Conservation (phyloP, 2,113 vertebrate species). For the Catharus bicknelli region DNA sequence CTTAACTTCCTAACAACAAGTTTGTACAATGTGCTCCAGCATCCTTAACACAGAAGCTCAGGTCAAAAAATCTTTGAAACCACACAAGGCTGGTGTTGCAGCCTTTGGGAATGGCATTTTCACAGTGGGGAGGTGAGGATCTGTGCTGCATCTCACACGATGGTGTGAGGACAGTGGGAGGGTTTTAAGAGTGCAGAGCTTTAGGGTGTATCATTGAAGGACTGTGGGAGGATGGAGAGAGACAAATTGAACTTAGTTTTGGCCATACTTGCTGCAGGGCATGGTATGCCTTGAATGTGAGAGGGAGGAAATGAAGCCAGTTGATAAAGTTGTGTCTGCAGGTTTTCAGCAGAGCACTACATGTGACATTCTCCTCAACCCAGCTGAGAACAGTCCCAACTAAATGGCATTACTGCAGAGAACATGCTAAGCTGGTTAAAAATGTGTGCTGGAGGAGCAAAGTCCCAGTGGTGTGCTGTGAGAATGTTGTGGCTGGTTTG, state of each 20-base stretch:
- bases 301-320: accelerated
- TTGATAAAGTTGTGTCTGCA: not conserved
- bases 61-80: not conserved
- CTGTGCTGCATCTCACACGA: not conserved
- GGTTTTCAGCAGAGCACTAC: not conserved
- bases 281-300: not conserved
- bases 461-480: not conserved
- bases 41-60: not conserved
- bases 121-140: not conserved
- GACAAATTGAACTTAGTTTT: accelerated
- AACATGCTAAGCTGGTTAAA: not conserved
- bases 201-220: not conserved
- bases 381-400: not conserved
- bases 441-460: not conserved
- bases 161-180: not conserved
- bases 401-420: not conserved
- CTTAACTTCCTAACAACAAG: not conserved
- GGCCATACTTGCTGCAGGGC: not conserved
- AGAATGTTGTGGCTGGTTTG: not conserved
- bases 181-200: not conserved
- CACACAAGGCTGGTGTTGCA: not conserved
- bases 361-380: not conserved
- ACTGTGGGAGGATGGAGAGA: not conserved
- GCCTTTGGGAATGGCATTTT: not conserved
- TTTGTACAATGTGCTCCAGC: not conserved